A percentile compares a stretch with the other conserved stretches of the same genome.
phyloP scores from a whole-genome alignment of 2,888 invertebrate genomes.

The Smittia sp. region DNA sequence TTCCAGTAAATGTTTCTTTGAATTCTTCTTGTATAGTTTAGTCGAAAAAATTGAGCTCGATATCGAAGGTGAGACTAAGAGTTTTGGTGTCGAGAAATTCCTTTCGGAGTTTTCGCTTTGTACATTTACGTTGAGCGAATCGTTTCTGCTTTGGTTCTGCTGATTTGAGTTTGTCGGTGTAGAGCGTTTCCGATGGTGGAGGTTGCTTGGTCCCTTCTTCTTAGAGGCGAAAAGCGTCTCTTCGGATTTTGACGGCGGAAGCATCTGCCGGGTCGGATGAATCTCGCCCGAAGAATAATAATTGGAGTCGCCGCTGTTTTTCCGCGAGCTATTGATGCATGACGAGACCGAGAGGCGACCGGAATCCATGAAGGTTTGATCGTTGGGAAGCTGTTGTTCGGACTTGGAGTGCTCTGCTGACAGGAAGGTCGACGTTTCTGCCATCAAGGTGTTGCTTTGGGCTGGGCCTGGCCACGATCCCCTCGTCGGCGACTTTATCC shows the following conservation, averaged over 20 bases:
- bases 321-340: conserved; percentile 54
- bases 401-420: conserved; percentile 74
- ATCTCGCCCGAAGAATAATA: conserved; percentile 52
- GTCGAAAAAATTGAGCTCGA: conserved; percentile 40
- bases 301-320: conserved; percentile 61
- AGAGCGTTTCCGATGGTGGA: conserved; percentile 56
- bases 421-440: conserved; percentile 48
- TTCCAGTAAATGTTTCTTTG: conserved; percentile 26
- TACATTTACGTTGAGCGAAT: conserved; percentile 16
- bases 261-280: conserved; percentile 52
- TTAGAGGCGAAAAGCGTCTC: conserved; percentile 63
- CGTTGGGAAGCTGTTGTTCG: conserved; percentile 68
- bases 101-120: conserved; percentile 20
- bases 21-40: conserved; percentile 26
- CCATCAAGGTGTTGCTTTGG: conserved; percentile 58
- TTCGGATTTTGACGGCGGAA: conserved; percentile 77
- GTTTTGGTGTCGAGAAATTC: conserved; percentile 28
- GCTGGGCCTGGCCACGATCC: conserved; percentile 86
- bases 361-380: conserved; percentile 55
- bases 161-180: conserved; percentile 60
- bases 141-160: conserved; percentile 47
- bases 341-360: conserved; percentile 58
- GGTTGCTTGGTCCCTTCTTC: conserved; percentile 52
- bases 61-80: conserved; percentile 27
- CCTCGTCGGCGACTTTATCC: conserved; percentile 72